Base-by-base conservation (phyloP, 2,888 invertebrate species). In the Pharmacophagus antenor region DNA sequence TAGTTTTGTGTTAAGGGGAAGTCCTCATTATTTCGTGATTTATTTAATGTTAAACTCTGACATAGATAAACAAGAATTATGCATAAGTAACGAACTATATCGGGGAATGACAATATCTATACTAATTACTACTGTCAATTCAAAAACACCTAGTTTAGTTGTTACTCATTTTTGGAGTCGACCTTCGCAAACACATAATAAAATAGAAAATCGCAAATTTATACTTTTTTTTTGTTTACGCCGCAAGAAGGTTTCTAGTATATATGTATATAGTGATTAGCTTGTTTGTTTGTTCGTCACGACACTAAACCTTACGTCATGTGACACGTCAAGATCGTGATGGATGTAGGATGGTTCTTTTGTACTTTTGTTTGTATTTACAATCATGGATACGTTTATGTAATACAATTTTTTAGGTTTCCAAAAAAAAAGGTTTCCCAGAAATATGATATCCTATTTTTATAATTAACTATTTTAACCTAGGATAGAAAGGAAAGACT, bases 311-410 rank as follows among this genome's bases (percentile, higher is more conserved):
- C 63, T 58, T 60, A 63, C 80, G 82, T 84, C 85, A 79, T 71
- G 73, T 70, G 75, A 77, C 75, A 70, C 72, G 79, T 74, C 75
- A 65, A 46, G 51, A 48, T 67, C 67, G 74, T 86, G 86, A 85
- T 85, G 74, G 82, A 85, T 84, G 64, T 68, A 63, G 60, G 62
- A 55, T 64, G 56, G 52, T 31, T 61, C 63, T 56, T 68, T 65
- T 64, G 62, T 67, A 67, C 62, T 58, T 63, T 62, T 72, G 72
- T 76, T 73, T 76, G 67, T 65, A 58, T 56, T 67, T 60, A 58
- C 50, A 53, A 59, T 56, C 52, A 47, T 56, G 68, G 68, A 76
- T 41, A 63, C 65, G 5, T 44, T 68, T 69, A 80, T 79, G 70
- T 68, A 17, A 47, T 37, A n/a, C n/a, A 76, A n/a, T 21, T 10